Conservation (phyloP, 2,888 invertebrate species). For the Melieria omissa region DNA sequence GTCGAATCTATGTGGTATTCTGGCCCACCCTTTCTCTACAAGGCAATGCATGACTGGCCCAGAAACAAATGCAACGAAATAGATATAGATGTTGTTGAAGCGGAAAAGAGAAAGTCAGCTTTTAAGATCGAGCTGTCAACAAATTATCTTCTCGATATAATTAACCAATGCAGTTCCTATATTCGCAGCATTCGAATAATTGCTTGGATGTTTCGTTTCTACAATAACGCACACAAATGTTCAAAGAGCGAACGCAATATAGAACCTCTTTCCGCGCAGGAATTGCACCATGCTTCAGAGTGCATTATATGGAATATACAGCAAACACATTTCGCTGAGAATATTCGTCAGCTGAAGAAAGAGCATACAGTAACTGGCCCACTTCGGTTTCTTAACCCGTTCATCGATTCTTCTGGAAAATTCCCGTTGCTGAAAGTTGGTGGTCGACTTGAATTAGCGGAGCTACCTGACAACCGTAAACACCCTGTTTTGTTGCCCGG, state of each 20-base stretch:
- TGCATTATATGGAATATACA: neutral
- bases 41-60: slow-evolving; percentile 22
- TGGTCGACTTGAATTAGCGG: slow-evolving; percentile 8
- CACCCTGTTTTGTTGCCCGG: slow-evolving; percentile 13
- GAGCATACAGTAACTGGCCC: neutral
- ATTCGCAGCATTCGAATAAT: slow-evolving; percentile 12
- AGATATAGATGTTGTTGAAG: slow-evolving; percentile 15
- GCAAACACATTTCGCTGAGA: neutral
- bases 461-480: slow-evolving; percentile 2
- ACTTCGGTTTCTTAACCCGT: neutral
- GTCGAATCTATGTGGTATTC: slow-evolving; percentile 33
- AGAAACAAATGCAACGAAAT: neutral
- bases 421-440: slow-evolving; percentile 27
- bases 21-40: slow-evolving; percentile 29
- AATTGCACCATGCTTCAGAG: neutral
- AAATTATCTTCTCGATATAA: slow-evolving; percentile 10
- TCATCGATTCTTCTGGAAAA: neutral
- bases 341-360: neutral
- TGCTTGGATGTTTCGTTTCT: slow-evolving; percentile 23
- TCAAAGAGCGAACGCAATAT: no score
- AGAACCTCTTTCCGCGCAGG: no score
- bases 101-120: slow-evolving; percentile 19
- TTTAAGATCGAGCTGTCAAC: slow-evolving; percentile 6
- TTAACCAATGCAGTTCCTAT: slow-evolving; percentile 6
- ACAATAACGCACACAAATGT: neutral